A percentile compares a stretch with the other conserved stretches of the same genome.
Conservation (phyloP, 1,140 invertebrate species). For the Orchestia grillus region DNA sequence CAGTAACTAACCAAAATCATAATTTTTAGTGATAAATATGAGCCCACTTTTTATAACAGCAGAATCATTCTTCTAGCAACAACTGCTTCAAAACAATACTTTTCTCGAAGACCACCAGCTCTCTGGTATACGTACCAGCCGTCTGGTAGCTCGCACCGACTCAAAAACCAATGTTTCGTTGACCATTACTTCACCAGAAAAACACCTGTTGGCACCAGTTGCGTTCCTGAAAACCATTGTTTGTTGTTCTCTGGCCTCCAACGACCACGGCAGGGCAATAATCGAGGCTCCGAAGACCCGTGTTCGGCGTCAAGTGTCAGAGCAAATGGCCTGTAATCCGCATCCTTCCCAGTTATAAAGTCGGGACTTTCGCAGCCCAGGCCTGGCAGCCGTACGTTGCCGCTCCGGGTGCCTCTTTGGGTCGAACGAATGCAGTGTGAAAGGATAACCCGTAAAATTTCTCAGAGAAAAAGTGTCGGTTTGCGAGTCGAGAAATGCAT, state of each 20-base stretch:
- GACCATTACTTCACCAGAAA: not conserved
- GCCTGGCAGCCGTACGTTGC: not conserved
- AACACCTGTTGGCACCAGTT: not conserved
- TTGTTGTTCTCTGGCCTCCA: not conserved
- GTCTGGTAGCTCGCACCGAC: not conserved
- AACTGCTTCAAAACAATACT: not conserved
- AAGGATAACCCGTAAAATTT: not conserved
- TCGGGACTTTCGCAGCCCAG: not conserved
- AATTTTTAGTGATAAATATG: too few species aligned
- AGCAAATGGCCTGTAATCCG: not conserved
- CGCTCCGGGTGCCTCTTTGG: not conserved
- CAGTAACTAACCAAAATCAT: too few species aligned
- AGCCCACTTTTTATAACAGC: too few species aligned
- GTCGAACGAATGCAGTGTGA: not conserved
- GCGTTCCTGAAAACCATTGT: not conserved
- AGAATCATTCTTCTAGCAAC: not conserved
- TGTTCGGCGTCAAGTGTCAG: not conserved
- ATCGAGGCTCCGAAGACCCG: not conserved
- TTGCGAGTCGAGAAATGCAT: not conserved
- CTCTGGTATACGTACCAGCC: too few species aligned
- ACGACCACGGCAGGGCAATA: not conserved
- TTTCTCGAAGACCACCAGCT: not conserved
- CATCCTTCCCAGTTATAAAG: not conserved
- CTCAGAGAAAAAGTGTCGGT: not conserved
- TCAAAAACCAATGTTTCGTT: not conserved